Base-by-base conservation (phyloP, 2,113 vertebrate genomes). In the Zosterops borbonicus region DNA sequence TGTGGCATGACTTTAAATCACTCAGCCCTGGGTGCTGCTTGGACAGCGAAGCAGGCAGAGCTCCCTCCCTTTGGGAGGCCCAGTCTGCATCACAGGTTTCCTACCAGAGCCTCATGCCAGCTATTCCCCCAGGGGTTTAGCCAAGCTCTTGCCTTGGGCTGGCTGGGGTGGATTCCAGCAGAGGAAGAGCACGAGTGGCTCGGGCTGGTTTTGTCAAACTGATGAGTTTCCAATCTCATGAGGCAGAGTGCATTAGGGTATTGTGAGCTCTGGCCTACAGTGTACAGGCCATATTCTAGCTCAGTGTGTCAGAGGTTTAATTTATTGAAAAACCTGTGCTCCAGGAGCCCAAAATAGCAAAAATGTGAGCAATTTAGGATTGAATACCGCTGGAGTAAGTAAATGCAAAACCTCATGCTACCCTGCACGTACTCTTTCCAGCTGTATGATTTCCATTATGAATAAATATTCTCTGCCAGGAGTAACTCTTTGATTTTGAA, bases 401-500 rank as follows among this genome's bases (percentile, higher is more conserved):
- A 70, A 83, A 91, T 81, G 25, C 23, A 70, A 85, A 94, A 88
- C 49, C 44, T 95, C 83, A 86, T 94, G 93, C 79, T 93, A n/a
- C 92, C 53, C 52, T 88, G 92, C 92, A 96, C 94, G 86, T 96
- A 95, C 37, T 94, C 87, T 82, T 92, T 94, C 73, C 92, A 92
- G 86, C 80, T 96, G 94, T 91, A 92, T 78, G 86, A 81, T 83
- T 94, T 87, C 65, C 92, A 82, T 83, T 83, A 78, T 50, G 77
- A 89, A 92, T 90, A 90, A 80, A 75, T 56, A 80, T 73, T 81
- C 42, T 75, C 80, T 94, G 86, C 90, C 95, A 93, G 92, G 16
- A 94, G 37, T 63, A 92, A 76, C 46, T 89, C 95, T 93, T 95
- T 94, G 92, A 94, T 96, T 97, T 74, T 86, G 68, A 96, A 92